Percentiles rank a stretch among this genome's conserved stretches.
Evolutionary conservation across 2,888 invertebrate species (phyloP).

Genomic region (Agrotis puta): DNA sequence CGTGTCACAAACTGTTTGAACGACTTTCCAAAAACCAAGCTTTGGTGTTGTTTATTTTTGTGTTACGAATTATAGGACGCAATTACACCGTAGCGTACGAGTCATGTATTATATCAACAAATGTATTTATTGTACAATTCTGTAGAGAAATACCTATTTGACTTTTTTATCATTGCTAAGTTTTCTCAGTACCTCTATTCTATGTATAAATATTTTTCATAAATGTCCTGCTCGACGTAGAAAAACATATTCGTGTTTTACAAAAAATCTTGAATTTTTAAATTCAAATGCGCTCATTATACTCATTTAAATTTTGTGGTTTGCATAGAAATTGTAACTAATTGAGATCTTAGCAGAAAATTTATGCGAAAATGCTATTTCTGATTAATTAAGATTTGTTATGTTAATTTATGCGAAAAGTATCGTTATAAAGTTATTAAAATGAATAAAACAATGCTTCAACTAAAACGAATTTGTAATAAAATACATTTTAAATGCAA

Average conservation of each 20-base stretch:
- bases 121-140: background rate
- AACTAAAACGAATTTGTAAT: slow-evolving; percentile 22
- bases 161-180: too few species aligned
- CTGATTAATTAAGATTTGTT: slow-evolving; percentile 24
- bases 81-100: slow-evolving; percentile 66
- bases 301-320: slow-evolving; percentile 2
- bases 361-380: slow-evolving; percentile 33
- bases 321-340: slow-evolving; percentile 37
- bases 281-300: slow-evolving; percentile 45
- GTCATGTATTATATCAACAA: background rate
- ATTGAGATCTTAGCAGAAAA: slow-evolving; percentile 29
- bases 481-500: slow-evolving; percentile 26
- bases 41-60: slow-evolving; percentile 74
- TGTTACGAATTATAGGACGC: slow-evolving; percentile 68
- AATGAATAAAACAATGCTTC: slow-evolving; percentile 27
- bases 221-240: background rate
- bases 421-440: slow-evolving; percentile 15
- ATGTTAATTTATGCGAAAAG: slow-evolving; percentile 32
- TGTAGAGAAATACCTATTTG: background rate
- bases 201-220: background rate
- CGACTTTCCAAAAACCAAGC: slow-evolving; percentile 68
- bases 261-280: background rate
- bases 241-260: slow-evolving; percentile 12
- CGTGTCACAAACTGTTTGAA: slow-evolving; percentile 58
- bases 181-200: background rate